Conservation (phyloP, 1,140 invertebrate species). For the Scaptomyza montana region DNA sequence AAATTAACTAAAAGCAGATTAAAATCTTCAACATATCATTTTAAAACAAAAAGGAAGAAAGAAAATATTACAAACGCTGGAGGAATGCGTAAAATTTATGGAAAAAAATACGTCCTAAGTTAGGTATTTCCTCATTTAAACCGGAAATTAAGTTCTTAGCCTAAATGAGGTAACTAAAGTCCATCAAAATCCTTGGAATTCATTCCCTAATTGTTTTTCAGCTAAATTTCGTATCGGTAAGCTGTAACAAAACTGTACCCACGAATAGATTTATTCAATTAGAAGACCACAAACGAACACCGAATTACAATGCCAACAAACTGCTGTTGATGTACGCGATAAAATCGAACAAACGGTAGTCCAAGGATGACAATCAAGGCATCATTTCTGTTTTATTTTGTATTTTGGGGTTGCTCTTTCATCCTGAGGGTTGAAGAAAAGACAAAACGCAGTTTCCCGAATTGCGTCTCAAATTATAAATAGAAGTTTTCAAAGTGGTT, state of each 20-base stretch:
- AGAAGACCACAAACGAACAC: slow-evolving; percentile 23
- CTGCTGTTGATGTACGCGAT: slow-evolving; percentile 36
- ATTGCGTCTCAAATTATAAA: slow-evolving; percentile 65
- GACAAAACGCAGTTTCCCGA: slow-evolving; percentile 71
- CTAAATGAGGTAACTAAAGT: too few relatives aligned
- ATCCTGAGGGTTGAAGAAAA: slow-evolving; percentile 39
- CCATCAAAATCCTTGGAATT: too few relatives aligned
- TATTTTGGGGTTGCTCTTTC: slow-evolving; percentile 59
- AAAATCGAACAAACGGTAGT: slow-evolving; percentile 32
- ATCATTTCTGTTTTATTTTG: too few relatives aligned
- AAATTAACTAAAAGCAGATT: too few relatives aligned
- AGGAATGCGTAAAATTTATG: too few relatives aligned
- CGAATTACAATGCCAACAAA: slow-evolving; percentile 51
- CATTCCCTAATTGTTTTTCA: not conserved
- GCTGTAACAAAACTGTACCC: slow-evolving; percentile 25
- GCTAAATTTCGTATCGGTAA: not conserved
- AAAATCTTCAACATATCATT: too few relatives aligned
- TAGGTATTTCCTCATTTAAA: too few relatives aligned
- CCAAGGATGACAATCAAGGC: slow-evolving; percentile 33
- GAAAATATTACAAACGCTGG: too few relatives aligned
- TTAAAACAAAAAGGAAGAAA: too few relatives aligned
- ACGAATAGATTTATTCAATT: slow-evolving; percentile 56
- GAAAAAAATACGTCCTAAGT: too few relatives aligned
- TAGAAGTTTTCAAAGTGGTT: slow-evolving; percentile 46
- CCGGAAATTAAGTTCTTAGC: too few relatives aligned